Evolutionary conservation across 1,140 invertebrate genomes (phyloP).

Genomic region (Manduca sexta): DNA sequence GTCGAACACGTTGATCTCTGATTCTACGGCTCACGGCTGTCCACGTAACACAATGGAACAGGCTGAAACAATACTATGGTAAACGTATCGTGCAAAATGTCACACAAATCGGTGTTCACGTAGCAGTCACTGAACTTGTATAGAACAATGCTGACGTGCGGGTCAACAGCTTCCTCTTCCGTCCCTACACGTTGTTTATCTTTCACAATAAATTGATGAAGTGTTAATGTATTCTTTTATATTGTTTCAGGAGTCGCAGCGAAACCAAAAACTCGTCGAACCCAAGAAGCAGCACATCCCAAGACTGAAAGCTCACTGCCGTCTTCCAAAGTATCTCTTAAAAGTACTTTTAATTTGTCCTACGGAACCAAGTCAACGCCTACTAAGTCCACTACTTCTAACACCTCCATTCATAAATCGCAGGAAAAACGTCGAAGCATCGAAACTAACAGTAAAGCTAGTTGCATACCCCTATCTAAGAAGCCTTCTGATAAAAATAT

Average conservation of each 20-base stretch:
- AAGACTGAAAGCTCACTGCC: conserved; percentile 60
- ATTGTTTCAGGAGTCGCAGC: conserved; percentile 59
- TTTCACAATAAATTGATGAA: neutral
- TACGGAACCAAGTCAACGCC: conserved; percentile 46
- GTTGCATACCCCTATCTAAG: conserved; percentile 61
- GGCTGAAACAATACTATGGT: conserved; percentile 34
- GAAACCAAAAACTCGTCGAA: conserved; percentile 51
- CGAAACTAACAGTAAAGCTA: conserved; percentile 50
- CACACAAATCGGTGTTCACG: conserved; percentile 34
- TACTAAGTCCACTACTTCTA: conserved; percentile 33
- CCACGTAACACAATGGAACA: conserved; percentile 22
- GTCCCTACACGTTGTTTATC: conserved; percentile 9
- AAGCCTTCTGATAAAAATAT: conserved; percentile 43
- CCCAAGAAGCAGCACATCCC: conserved; percentile 46
- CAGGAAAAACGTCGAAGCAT: conserved; percentile 48
- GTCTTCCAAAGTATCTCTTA: conserved; percentile 64
- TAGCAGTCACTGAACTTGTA: conserved; percentile 53
- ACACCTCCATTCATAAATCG: conserved; percentile 30
- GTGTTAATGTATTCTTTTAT: conserved; percentile 19
- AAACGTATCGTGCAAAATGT: conserved; percentile 38
- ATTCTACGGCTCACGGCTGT: conserved; percentile 1
- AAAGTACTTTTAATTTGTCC: conserved; percentile 48
- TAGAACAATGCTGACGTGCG: conserved; percentile 47
- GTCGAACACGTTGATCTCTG: neutral
- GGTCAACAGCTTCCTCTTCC: conserved; percentile 51